Conservation (phyloP, 30 jellyfish, hydroid and myxozoan species). For the Catostylus mosaicus region DNA sequence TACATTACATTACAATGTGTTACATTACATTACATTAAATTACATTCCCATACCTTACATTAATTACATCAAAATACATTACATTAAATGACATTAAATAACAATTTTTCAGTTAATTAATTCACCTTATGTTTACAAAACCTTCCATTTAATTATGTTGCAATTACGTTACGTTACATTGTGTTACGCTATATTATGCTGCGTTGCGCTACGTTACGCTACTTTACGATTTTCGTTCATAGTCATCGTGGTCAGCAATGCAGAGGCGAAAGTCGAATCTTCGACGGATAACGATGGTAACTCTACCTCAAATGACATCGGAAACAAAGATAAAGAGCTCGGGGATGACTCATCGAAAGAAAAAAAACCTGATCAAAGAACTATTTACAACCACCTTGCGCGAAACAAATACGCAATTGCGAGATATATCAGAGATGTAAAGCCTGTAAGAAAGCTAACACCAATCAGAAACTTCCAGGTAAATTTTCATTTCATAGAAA, state of each 20-base stretch:
- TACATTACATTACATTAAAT: no score
- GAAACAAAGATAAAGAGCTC: conserved; percentile 1
- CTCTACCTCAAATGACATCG: conserved; percentile 28
- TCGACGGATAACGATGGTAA: conserved; percentile 26
- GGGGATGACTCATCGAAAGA: conserved; percentile 1
- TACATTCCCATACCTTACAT: no score
- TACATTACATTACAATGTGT: no score
- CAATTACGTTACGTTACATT: no score
- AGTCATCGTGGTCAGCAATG: conserved; percentile 43
- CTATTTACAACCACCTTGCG: background rate
- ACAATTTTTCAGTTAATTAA: no score
- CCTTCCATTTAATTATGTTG: no score
- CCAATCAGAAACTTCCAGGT: background rate
- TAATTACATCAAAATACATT: no score
- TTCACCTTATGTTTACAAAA: no score
- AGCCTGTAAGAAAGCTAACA: background rate
- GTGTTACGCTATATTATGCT: no score
- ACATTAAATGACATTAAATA: no score
- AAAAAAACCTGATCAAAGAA: background rate
- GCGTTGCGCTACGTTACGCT: no score
- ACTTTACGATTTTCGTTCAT: background rate
- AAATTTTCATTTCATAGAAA: background rate
- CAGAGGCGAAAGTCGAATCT: conserved; percentile 44
- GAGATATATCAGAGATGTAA: conserved; percentile 26
- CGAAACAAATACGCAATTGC: conserved; percentile 5